Base-by-base conservation (phyloP, 2,888 invertebrate genomes). In the Drosophila pseudotakahashii region DNA sequence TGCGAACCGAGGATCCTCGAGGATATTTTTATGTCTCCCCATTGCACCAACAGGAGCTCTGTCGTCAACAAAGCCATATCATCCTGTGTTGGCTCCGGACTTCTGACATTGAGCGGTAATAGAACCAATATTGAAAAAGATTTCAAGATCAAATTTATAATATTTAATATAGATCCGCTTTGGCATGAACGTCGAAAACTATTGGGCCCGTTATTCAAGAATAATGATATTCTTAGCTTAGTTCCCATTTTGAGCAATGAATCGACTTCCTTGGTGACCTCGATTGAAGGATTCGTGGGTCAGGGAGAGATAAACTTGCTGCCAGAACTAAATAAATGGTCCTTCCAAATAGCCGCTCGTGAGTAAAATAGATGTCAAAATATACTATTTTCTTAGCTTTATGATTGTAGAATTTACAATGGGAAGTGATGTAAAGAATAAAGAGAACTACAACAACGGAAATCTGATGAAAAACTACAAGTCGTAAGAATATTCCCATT, bases 301-400 rank as follows among this genome's bases (percentile, higher is more conserved):
- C 11, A 11, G 6, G 42, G 11, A 19, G 42, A 19, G 19, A 4
- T 11, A 5, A 42, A 42, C 42, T 42, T 42, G 19, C 42, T 42
- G 10, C 42, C 42, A 2, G 42, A 42, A 6, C 42, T 42, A 4
- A 42, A 19, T 42, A 42, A 10, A 11, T 42, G 42, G 42, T 42
- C 42, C 6, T 42, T 42, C 6, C 19, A 42, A 42, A 42, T 42
- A 42, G 42, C 42, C 5, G 42, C 42, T 19, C 42, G 42, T 42
- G 16, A 42, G 42, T 42, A 42, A 6, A 11, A 10, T 7, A 9
- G 9, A 9, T 16, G 11, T 19, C 5, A 10, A 16, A 9, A 1
- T 6, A 19, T n/a, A 10, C 2, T 19, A 11, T 19, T 11, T 42
- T 19, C 10, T 11, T 11, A 42, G 6, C 19, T 42, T 2, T 19